Percentiles rank a stretch among this genome's conserved stretches.
These are phyloP conservation scores for Syrrhaptes paradoxus DNA, from an alignment of 2,113 vertebrate genomes.

Conservation along the genomic window DNA sequence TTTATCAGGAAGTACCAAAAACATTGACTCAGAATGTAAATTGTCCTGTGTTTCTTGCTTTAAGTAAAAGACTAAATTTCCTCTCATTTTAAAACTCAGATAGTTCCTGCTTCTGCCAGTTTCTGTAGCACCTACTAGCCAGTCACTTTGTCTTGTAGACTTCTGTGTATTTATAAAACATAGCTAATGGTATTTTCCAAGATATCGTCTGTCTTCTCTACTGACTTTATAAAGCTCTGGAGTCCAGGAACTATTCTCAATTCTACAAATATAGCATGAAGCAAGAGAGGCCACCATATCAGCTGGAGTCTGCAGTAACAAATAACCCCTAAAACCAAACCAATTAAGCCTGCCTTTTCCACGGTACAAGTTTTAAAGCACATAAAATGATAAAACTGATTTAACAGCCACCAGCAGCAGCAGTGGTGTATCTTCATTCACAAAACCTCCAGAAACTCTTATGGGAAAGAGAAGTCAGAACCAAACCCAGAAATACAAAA, in stretches of 20 bases:
- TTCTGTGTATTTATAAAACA: background rate
- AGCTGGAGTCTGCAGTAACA: background rate
- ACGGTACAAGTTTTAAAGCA: background rate
- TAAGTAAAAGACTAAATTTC: background rate
- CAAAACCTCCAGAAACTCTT: constrained; percentile 31
- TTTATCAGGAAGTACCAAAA: background rate
- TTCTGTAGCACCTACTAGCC: background rate
- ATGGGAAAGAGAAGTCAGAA: constrained; percentile 33
- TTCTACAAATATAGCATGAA: background rate
- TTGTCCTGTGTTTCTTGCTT: background rate
- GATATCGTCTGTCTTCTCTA: background rate
- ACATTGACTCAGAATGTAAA: background rate
- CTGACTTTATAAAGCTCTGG: background rate
- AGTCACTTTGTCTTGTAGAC: background rate
- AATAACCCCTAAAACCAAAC: background rate
- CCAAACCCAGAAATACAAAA: constrained; percentile 53
- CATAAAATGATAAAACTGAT: background rate
- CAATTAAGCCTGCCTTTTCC: background rate
- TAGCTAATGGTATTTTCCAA: background rate
- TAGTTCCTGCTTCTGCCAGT: background rate
- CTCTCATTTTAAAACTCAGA: background rate
- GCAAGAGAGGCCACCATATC: background rate
- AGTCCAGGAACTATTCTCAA: background rate
- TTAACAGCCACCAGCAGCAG: constrained; percentile 1
- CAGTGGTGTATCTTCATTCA: background rate